Evolutionary conservation across 2,888 invertebrate species (phyloP).

Genomic region (Apantesis nais): DNA sequence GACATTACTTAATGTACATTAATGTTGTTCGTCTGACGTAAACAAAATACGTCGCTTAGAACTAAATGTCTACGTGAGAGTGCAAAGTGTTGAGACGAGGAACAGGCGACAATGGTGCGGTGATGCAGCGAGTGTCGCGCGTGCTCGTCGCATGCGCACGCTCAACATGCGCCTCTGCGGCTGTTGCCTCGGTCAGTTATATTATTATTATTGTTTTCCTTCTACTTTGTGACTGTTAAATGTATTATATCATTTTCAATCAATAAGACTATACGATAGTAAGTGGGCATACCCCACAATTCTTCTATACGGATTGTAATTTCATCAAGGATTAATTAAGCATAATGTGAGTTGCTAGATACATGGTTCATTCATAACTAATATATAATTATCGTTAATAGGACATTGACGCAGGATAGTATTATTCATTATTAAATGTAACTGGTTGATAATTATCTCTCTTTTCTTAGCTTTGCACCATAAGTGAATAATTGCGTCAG

Average conservation of each 20-base stretch:
- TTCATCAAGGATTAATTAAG: not conserved
- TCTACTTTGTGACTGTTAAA: conserved; percentile 29
- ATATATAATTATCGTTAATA: too few species aligned
- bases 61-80: conserved; percentile 75
- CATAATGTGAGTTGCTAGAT: too few species aligned
- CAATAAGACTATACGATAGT: not conserved
- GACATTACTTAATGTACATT: conserved; percentile 5
- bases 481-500: too few species aligned
- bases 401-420: not conserved
- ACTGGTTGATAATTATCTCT: not conserved
- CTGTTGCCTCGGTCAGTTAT: conserved; percentile 80
- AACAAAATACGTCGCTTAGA: conserved; percentile 71
- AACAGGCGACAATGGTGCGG: conserved; percentile 66
- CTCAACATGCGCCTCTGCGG: conserved; percentile 82
- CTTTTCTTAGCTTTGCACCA: not conserved
- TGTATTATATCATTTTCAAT: conserved; percentile 16
- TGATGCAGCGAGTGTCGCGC: conserved; percentile 67
- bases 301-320: not conserved
- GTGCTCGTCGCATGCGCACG: conserved; percentile 69
- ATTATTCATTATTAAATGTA: not conserved
- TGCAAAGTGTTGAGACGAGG: conserved; percentile 58
- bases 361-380: not conserved
- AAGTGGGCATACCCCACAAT: too few species aligned
- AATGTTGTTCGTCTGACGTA: conserved; percentile 41
- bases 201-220: conserved; percentile 32